These are phyloP conservation scores for Pandemis corylana DNA, from an alignment of 2,888 invertebrate species.

Conservation along the genomic window DNA sequence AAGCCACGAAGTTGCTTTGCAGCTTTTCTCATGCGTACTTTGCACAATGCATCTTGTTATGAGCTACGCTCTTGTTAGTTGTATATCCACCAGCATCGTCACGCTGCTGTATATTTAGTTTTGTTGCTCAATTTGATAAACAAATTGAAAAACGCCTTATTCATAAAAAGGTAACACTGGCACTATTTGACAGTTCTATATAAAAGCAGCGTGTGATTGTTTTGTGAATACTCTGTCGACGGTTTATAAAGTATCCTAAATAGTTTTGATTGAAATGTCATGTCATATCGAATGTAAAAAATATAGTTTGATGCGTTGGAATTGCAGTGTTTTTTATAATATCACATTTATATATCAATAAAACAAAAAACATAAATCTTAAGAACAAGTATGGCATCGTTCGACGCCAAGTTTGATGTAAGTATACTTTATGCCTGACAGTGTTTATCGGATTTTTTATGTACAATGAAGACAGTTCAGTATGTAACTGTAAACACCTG, in stretches of 20 bases:
- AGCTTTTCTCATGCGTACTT: too few species aligned
- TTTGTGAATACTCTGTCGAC: background rate
- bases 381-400: slow-evolving; percentile 66
- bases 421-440: slow-evolving; percentile 54
- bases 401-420: slow-evolving; percentile 85
- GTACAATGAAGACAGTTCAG: slow-evolving; percentile 11
- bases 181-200: background rate
- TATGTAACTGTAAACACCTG: slow-evolving; percentile 19
- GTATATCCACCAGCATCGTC: too few species aligned
- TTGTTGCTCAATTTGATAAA: background rate
- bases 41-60: too few species aligned
- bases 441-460: background rate
- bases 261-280: slow-evolving; percentile 27
- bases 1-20: too few species aligned
- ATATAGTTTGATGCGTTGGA: slow-evolving; percentile 40
- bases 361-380: slow-evolving; percentile 12
- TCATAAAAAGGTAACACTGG: background rate
- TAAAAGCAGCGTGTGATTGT: background rate
- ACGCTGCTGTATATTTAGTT: too few species aligned
- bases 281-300: background rate
- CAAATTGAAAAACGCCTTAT: background rate
- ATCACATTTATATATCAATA: slow-evolving; percentile 9
- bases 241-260: background rate
- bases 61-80: too few species aligned
- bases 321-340: slow-evolving; percentile 36